Conservation (phyloP, 2,113 vertebrate species). For the Zosterops borbonicus region DNA sequence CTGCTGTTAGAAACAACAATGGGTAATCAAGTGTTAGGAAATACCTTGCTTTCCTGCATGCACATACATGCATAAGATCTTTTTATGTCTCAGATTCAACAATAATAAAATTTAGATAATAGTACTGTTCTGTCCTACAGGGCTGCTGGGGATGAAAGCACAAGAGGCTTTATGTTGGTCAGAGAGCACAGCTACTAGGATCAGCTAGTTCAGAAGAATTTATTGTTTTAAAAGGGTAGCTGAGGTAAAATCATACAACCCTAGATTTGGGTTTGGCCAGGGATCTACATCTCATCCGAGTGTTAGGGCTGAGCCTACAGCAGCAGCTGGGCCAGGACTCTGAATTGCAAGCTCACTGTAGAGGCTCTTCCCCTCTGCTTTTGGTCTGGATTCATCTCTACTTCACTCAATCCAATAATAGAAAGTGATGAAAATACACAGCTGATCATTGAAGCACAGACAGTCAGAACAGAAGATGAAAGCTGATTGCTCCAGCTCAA, state of each 20-base stretch:
- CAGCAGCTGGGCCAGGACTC: neutral
- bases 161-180: neutral
- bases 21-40: neutral
- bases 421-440: neutral
- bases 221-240: neutral
- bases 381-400: neutral
- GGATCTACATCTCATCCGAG: neutral
- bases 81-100: neutral
- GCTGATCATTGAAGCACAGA: neutral
- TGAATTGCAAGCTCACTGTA: neutral
- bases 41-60: neutral
- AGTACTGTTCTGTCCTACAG: neutral
- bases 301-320: neutral
- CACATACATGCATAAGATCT: neutral
- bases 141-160: neutral
- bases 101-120: neutral
- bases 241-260: neutral
- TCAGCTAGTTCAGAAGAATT: neutral
- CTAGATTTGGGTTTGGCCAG: neutral
- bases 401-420: neutral
- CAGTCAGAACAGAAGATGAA: neutral
- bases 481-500: neutral
- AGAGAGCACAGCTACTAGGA: neutral
- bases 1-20: neutral
- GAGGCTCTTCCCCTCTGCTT: neutral